A percentile compares a stretch with the other conserved stretches of the same genome.
phyloP scores from a whole-genome alignment of 2,888 invertebrate genomes.

The Fabriciana adippe region DNA sequence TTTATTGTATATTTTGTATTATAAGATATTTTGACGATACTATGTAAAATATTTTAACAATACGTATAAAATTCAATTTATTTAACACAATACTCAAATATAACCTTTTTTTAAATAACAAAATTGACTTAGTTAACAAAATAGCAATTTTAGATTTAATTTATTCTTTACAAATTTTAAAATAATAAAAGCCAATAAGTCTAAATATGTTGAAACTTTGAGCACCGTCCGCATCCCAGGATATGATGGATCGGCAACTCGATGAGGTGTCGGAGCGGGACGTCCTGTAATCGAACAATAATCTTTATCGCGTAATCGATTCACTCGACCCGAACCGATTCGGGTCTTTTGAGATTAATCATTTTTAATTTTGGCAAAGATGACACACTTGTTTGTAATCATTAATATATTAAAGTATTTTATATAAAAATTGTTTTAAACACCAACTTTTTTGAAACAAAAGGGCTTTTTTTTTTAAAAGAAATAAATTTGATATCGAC shows the following conservation, averaged over 20 bases:
- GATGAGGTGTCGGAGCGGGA: conserved; percentile 65
- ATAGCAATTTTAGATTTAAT: no score
- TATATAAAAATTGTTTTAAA: not conserved
- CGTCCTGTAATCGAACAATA: conserved; percentile 66
- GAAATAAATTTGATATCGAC: no score
- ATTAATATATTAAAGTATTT: conserved; percentile 3
- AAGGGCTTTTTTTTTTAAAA: no score
- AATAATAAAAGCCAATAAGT: not conserved
- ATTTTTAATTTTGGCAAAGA: conserved; percentile 25
- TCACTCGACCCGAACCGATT: conserved; percentile 56
- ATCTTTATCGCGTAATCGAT: conserved; percentile 65
- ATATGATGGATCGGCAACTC: conserved; percentile 67
- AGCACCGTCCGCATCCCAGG: conserved; percentile 45
- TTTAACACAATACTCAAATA: no score
- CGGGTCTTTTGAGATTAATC: conserved; percentile 53
- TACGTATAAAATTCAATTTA: no score
- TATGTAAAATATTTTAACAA: no score
- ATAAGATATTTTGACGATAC: no score
- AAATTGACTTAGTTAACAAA: no score
- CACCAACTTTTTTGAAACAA: no score
- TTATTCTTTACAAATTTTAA: not conserved
- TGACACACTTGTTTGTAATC: conserved; percentile 39
- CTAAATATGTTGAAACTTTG: conserved; percentile 53
- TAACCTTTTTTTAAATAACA: no score
- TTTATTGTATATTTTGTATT: no score